Percentiles rank a stretch among this genome's conserved stretches.
phyloP scores from a whole-genome alignment of 2,113 vertebrate genomes.

The Sebastes fasciatus region DNA sequence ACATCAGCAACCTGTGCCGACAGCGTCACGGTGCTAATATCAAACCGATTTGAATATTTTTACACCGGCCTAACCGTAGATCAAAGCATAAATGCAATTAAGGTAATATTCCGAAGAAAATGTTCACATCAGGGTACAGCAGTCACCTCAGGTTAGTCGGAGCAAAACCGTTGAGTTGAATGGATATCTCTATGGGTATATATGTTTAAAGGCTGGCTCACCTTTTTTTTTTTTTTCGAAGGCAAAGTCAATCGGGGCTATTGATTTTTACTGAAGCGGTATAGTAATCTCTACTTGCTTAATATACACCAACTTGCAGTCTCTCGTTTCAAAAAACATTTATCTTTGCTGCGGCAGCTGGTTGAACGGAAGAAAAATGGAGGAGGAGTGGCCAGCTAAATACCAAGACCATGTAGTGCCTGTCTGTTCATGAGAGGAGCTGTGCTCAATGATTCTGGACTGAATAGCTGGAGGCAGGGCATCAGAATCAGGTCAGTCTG shows the following conservation, averaged over 20 bases:
- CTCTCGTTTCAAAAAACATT: constrained; percentile 43
- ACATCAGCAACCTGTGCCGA: too few species aligned
- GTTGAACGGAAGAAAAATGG: constrained; percentile 33
- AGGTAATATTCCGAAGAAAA: constrained; percentile 8
- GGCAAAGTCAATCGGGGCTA: constrained; percentile 34
- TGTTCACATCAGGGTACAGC: not conserved
- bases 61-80: too few species aligned
- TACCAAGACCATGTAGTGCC: constrained; percentile 36
- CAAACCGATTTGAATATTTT: too few species aligned
- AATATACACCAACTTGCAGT: constrained; percentile 48
- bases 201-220: constrained; percentile 17
- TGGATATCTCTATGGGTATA: not conserved
- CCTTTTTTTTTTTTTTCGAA: not conserved
- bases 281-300: constrained; percentile 54
- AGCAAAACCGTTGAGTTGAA: not conserved
- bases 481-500: constrained; percentile 72
- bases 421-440: constrained; percentile 56
- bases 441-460: constrained; percentile 53
- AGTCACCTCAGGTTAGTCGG: not conserved
- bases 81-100: not conserved
- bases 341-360: constrained; percentile 35
- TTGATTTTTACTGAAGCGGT: constrained; percentile 59
- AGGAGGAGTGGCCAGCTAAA: constrained; percentile 42
- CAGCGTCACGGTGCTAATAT: too few species aligned
- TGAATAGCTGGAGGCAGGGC: constrained; percentile 62